Base-by-base conservation (phyloP, 2,888 invertebrate species). In the Cylloceria caligata region DNA sequence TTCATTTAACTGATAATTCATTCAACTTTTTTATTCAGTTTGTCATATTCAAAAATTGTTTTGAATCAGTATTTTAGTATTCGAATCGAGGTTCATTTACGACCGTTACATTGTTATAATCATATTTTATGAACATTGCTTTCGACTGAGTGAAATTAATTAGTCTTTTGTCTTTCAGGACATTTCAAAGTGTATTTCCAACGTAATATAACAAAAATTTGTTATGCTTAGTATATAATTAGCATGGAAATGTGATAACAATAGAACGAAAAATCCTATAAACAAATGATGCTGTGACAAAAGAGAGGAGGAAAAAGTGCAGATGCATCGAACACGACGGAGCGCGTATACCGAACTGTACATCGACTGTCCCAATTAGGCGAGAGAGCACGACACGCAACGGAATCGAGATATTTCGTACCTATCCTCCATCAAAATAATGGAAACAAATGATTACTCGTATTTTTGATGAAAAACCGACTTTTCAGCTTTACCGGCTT, bases 361-460 rank as follows among this genome's bases (percentile, higher is more conserved):
- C 55, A 74, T 74, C 65, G 49, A 47, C 21, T 65, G 57, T 71
- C 71, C 71, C 64, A 65, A 74, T 78, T 81, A 76, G 39, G 52
- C 67, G 60, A 3, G 39, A 62, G 30, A 74, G 36, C 64, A 52
- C 47, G 52, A 74, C 30, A 39, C 52, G 36, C 24, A 27, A 19
- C n/a, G 36, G 71, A 81, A 72, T 67, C 72, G 78, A 57, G 71
- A 82, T 78, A 79, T 82, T 78, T 75, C 42, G 69, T 60, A 60
- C 57, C 64, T 67, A 57, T 71, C 47, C 49, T 24, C 52, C 71
- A 65, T 75, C 57, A 47, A 39, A 74, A 86, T 88, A 88, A 89
- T 87, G 86, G 84, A 86, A 87, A 89, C 80, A 84, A 88, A 89
- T 76, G 85, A 84, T 77, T 80, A 57, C 78, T 81, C 76, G 75